Base-by-base conservation (phyloP, 2,888 invertebrate species). In the Koerneria pararmatus region DNA sequence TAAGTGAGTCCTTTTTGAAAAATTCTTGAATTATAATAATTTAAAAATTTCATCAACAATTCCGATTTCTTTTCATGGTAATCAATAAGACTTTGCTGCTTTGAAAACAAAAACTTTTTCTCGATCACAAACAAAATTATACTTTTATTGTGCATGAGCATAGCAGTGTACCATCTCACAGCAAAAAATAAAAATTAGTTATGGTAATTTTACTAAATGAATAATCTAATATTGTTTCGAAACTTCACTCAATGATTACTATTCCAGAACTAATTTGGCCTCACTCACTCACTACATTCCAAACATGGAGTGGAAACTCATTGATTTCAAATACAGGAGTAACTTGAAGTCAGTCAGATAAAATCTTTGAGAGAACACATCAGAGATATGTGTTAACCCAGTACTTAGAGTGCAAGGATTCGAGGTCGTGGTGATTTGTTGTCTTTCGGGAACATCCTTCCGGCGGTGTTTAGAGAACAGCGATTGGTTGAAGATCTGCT, bases 261-360 rank as follows among this genome's bases (percentile, higher is more conserved):
- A 32, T 72, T 72, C 58, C 66, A 75, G 75, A 51, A 70, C 75
- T 6, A 77, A 77, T 27, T 60, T 78, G 19, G 75, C 77, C 0
- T 70, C 72, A 22, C 71, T 81, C 15, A 75, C 76, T 31, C 80
- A 81, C 66, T 82, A 82, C 70, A 82, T 82, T 11, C 79, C 79
- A 0, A 82, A 82, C 65, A 80, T 78, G 76, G 82, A 82, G 62
- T 82, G 82, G 82, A 76, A 73, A 32, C 66, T 82, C 51, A 73
- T 79, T 35, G 80, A 82, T 67, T 82, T 82, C 66, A 72, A 73
- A 35, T 74, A 70, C 48, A 49, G 73, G 0, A 73, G 70, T 68
- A 80, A 82, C 56, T 67, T 82, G 46, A 82, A 82, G 77, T 76
- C 48, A 27, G 65, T 64, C 19, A 24, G 6, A 24, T 65, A 61